Evolutionary conservation across 2,888 invertebrate species (phyloP), one percentile per base, ranked within the genome.

Genomic region (Melanargia galathea): DNA sequence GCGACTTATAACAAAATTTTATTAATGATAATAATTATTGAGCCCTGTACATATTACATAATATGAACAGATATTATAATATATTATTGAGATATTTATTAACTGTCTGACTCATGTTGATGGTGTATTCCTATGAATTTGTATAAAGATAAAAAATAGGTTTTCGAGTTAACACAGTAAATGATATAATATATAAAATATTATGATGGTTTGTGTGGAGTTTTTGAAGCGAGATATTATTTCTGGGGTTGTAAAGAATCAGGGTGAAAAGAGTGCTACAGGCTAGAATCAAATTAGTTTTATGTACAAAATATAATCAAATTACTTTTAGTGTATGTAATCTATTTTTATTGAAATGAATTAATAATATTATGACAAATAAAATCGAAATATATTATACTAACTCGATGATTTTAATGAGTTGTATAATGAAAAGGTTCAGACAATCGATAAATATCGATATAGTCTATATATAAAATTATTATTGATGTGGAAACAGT

Each of bases 281-380:
- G 57, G 33, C 11, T 61, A 24, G 22, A 26, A 18, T 43, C 16
- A 16, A 40, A 18, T 24, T 35, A 30, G 10, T 18, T 45, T 62
- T 62, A 62, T 57, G 43, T 62, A 62, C 30, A 52, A 58, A 30
- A 30, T n/a, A 45, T 18, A 57, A 43, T 30, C 46, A 51, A 30
- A 30, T 20, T 45, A 45, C 1, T 22, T 56, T 8, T 33, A 33
- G 10, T 5, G 10, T 33, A 16, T 55, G 7, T 18, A 18, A 8
- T 22, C 5, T 11, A 5, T 46, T 57, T 46, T n/a, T 46, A 33
- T 33, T 46, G 7, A 20, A 57, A 46, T 57, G 13, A 43, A 20
- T 20, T 13, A 46, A 35, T 10, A 40, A 16, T 20, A 11, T 35
- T 2, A 13, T 3, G n/a, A n/a, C n/a, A n/a, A n/a, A n/a, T 6